A percentile compares a stretch with the other conserved stretches of the same genome.
Conservation (phyloP, 2,113 vertebrate genomes). For the Prionailurus bengalensis region DNA sequence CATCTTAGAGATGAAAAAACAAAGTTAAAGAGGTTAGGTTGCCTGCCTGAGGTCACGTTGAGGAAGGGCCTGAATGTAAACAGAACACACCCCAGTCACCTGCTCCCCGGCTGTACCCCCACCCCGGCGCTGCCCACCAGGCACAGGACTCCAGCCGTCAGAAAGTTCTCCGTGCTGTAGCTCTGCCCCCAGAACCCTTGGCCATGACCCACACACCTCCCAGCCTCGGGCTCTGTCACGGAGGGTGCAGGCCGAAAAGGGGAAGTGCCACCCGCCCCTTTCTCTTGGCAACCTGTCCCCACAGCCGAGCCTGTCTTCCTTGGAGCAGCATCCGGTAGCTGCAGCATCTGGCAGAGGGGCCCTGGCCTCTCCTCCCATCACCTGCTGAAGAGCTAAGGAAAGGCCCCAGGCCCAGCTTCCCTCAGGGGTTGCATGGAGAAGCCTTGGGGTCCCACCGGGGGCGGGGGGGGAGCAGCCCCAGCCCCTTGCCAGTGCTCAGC, state of each 20-base stretch:
- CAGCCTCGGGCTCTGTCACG: neutral
- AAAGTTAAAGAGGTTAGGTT: neutral
- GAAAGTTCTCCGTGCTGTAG: neutral
- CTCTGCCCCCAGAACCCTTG: neutral
- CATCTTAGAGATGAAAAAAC: slow-evolving; percentile 29
- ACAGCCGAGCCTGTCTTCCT: neutral
- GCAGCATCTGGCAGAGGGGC: neutral
- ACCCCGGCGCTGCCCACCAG: neutral
- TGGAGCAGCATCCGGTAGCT: neutral
- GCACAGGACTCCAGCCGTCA: neutral
- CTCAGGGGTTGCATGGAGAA: neutral
- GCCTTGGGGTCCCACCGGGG: neutral
- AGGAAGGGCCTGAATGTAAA: neutral
- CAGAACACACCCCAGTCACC: neutral
- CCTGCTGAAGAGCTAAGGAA: neutral
- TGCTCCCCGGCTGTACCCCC: neutral
- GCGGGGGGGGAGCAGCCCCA: neutral
- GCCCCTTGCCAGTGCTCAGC: neutral
- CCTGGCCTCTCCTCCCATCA: neutral
- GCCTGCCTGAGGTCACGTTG: neutral
- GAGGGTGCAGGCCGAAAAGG: neutral
- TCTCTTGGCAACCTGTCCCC: neutral
- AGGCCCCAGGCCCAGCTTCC: neutral
- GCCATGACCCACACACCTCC: neutral
- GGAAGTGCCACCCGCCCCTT: neutral